Conservation (phyloP, 2,888 invertebrate species). For the Bruchidius siliquastri region DNA sequence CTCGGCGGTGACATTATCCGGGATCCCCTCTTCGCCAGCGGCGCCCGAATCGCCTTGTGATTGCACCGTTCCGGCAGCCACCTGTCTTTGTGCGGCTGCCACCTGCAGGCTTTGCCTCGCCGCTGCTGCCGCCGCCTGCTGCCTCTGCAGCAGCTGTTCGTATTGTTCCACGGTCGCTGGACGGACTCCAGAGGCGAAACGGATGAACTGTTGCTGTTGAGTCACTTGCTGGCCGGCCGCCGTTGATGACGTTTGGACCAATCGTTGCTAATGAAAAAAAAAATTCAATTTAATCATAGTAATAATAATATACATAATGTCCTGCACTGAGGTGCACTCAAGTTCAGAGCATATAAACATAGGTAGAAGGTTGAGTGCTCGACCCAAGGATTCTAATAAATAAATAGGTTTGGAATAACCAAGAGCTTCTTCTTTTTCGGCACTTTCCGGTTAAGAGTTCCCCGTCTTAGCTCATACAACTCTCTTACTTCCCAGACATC, state of each 20-base stretch:
- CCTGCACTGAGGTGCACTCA: too few species aligned
- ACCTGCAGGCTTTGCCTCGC: conserved; percentile 18
- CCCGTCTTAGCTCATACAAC: too few species aligned
- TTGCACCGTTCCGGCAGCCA: conserved; percentile 7
- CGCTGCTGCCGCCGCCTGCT: conserved; percentile 26
- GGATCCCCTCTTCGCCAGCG: conserved; percentile 53
- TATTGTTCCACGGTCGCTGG: conserved; percentile 39
- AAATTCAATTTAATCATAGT: too few species aligned
- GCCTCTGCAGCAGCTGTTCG: conserved; percentile 37
- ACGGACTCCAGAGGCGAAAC: conserved; percentile 28
- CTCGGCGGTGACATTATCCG: conserved; percentile 64
- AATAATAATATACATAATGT: conserved; percentile 1
- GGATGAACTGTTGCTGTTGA: conserved; percentile 29
- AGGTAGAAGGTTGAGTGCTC: too few species aligned
- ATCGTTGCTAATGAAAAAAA: conserved; percentile 20
- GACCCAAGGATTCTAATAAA: too few species aligned
- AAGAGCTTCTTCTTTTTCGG: too few species aligned
- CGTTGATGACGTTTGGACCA: conserved; percentile 11
- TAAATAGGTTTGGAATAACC: too few species aligned
- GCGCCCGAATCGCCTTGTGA: conserved; percentile 26
- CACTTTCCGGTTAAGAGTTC: too few species aligned
- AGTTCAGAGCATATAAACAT: too few species aligned
- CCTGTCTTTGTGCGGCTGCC: conserved; percentile 14
- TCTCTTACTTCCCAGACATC: too few species aligned
- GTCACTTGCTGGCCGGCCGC: conserved; percentile 17